Conservation (phyloP, 2,113 vertebrate genomes). For the Sprattus sprattus region DNA sequence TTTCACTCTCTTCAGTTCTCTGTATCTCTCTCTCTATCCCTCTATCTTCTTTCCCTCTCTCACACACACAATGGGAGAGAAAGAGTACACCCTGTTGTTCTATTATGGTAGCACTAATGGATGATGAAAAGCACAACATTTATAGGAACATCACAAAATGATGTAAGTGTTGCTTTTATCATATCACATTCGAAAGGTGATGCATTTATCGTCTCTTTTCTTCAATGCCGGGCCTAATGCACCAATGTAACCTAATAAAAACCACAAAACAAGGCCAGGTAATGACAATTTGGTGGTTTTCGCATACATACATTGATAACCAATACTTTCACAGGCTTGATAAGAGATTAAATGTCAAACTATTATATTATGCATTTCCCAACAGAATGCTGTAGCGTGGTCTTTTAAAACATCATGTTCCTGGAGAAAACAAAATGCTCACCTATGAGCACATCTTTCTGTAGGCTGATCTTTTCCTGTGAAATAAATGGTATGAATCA, state of each 20-base stretch:
- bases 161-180: conserved; percentile 36
- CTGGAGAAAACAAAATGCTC: not conserved
- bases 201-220: conserved; percentile 20
- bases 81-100: not conserved
- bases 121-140: conserved; percentile 1
- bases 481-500: not conserved
- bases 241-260: conserved; percentile 1
- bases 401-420: not conserved
- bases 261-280: not conserved
- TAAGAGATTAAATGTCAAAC: not conserved
- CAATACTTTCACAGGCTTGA: conserved; percentile 2
- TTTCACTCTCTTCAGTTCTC: not conserved
- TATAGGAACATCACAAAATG: conserved; percentile 28
- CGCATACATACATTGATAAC: not conserved
- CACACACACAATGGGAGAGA: not conserved
- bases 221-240: conserved; percentile 17
- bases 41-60: not conserved
- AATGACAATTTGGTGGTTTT: conserved; percentile 5
- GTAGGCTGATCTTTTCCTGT: not conserved
- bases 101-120: not conserved
- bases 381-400: not conserved
- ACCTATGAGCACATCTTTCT: not conserved
- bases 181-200: conserved; percentile 44
- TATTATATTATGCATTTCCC: not conserved
- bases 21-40: no score